These are phyloP conservation scores for Notocelia uddmanniana DNA, from an alignment of 2,888 invertebrate genomes.

Conservation along the genomic window DNA sequence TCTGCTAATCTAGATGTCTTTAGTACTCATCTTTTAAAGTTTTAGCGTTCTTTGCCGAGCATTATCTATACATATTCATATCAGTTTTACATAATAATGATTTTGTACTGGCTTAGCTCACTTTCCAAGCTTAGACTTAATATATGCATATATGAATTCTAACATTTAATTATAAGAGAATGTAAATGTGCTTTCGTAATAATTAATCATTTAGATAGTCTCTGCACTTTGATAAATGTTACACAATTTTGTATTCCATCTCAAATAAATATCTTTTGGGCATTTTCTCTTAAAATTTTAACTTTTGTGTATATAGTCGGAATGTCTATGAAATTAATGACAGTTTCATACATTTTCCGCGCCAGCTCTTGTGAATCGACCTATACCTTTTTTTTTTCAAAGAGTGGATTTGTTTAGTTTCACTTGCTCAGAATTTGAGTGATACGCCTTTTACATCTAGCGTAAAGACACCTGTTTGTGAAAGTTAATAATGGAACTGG, in stretches of 20 bases:
- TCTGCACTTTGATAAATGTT: not conserved
- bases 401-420: too few relatives aligned
- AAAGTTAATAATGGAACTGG: constrained; percentile 24
- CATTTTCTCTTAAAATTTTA: too few relatives aligned
- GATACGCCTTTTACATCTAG: too few relatives aligned
- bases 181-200: not conserved
- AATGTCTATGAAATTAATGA: too few relatives aligned
- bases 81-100: constrained; percentile 11
- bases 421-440: too few relatives aligned
- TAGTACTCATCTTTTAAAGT: not conserved
- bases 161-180: constrained; percentile 9
- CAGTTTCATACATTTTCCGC: too few relatives aligned
- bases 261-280: not conserved
- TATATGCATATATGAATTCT: constrained; percentile 22
- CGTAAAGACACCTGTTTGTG: constrained; percentile 17
- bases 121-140: not conserved
- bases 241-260: not conserved
- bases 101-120: not conserved
- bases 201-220: constrained; percentile 25
- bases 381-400: too few relatives aligned
- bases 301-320: too few relatives aligned
- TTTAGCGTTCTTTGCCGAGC: not conserved
- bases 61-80: constrained; percentile 13
- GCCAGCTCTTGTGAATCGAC: too few relatives aligned
- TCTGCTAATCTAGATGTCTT: not conserved